Conservation (phyloP, 1,140 invertebrate species). For the Lerema accius region DNA sequence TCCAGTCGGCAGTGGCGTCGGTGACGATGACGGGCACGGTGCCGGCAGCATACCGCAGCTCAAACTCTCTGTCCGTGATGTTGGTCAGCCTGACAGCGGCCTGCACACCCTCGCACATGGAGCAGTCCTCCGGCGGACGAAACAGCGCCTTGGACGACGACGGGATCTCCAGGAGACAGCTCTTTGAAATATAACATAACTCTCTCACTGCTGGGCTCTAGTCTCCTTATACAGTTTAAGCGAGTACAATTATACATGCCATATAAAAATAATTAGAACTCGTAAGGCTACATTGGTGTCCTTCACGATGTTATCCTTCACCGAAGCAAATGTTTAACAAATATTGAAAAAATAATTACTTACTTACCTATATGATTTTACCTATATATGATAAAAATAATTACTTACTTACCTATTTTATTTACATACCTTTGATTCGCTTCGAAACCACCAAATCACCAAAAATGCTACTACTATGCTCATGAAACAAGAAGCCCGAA, state of each 20-base stretch:
- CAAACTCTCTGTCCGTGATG: slow-evolving; percentile 87
- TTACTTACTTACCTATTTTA: no score
- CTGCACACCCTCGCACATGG: slow-evolving; percentile 86
- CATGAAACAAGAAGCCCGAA: background rate
- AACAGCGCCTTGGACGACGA: slow-evolving; percentile 57
- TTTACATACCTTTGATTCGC: slow-evolving; percentile 3
- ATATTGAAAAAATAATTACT: no score
- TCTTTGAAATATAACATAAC: slow-evolving; percentile 39
- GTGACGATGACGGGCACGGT: slow-evolving; percentile 92
- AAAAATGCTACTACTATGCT: slow-evolving; percentile 2
- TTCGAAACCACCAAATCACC: slow-evolving; percentile 19
- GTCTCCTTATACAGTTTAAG: no score
- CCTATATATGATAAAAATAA: no score
- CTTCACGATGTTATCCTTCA: no score
- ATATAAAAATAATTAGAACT: no score
- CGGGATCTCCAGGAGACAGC: slow-evolving; percentile 56
- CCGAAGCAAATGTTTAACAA: no score
- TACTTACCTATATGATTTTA: no score
- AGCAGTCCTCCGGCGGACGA: slow-evolving; percentile 89
- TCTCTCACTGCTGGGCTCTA: no score
- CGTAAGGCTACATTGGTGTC: no score
- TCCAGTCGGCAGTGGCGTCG: slow-evolving; percentile 91
- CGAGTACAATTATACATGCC: no score
- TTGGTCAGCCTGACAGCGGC: slow-evolving; percentile 85
- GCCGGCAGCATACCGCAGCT: slow-evolving; percentile 89